phyloP scores from a whole-genome alignment of 2,797 vertebrate species.

The Tenualosa ilisha region DNA sequence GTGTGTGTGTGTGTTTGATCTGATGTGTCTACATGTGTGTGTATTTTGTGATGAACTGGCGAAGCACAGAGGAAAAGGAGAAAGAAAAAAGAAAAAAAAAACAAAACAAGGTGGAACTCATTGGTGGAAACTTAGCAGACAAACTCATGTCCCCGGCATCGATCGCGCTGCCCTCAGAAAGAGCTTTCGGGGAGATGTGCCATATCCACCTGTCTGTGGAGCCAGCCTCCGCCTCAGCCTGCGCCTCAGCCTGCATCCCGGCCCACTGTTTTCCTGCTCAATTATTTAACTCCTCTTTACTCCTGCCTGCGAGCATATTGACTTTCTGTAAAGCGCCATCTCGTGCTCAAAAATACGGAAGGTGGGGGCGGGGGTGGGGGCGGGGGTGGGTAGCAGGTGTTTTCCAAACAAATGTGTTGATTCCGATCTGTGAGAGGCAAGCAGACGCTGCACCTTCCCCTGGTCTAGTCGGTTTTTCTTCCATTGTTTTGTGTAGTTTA shows the following conservation, averaged over 20 bases:
- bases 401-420: slow-evolving; percentile 21
- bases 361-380: not conserved
- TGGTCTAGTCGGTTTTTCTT: not conserved
- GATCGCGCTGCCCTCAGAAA: slow-evolving; percentile 15
- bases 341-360: slow-evolving; percentile 17
- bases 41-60: not conserved
- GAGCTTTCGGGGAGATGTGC: slow-evolving; percentile 30
- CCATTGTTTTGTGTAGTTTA: not conserved
- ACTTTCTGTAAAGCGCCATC: slow-evolving; percentile 30
- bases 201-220: slow-evolving; percentile 30
- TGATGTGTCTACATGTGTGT: not conserved
- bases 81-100: not conserved
- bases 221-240: not conserved
- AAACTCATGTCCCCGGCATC: not conserved
- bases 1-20: not conserved
- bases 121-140: slow-evolving; percentile 1
- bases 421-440: slow-evolving; percentile 8
- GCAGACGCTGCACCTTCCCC: not conserved
- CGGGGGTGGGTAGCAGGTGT: slow-evolving; percentile 40
- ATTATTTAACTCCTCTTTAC: slow-evolving; percentile 45
- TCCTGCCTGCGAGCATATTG: slow-evolving; percentile 44
- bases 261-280: slow-evolving; percentile 26
- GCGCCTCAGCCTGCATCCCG: slow-evolving; percentile 6
- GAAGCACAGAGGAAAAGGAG: not conserved
- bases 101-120: not conserved